Conservation (phyloP, 1,140 invertebrate species). For the Drosophila repleta region DNA sequence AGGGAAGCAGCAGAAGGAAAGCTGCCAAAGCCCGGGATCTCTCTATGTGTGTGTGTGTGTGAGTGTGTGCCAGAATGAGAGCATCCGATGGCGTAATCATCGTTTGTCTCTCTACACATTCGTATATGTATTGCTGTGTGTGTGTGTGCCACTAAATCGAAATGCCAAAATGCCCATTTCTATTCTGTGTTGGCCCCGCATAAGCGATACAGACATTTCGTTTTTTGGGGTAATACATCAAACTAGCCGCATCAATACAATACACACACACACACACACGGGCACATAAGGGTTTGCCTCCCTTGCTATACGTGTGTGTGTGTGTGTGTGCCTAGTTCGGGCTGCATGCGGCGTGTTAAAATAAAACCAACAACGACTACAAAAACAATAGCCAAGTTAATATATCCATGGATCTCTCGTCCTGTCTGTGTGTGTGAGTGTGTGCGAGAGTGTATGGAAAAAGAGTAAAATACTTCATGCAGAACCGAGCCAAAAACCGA, state of each 20-base stretch:
- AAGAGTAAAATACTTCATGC: constrained; percentile 82
- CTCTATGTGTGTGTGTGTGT: constrained; percentile 14
- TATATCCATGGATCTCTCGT: constrained; percentile 47
- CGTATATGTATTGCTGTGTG: constrained; percentile 28
- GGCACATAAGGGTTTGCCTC: constrained; percentile 16
- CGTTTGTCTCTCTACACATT: constrained; percentile 68
- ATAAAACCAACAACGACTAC: constrained; percentile 68
- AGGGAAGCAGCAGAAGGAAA: constrained; percentile 8
- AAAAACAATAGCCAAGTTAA: constrained; percentile 79
- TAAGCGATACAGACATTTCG: constrained; percentile 83
- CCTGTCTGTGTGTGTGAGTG: constrained; percentile 34
- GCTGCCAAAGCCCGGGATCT: constrained; percentile 9
- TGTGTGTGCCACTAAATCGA: constrained; percentile 77
- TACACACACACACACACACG: constrained; percentile 50
- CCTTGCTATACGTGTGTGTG: constrained; percentile 4
- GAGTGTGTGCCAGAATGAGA: constrained; percentile 64
- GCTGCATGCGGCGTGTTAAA: constrained; percentile 74
- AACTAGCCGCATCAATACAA: constrained; percentile 83
- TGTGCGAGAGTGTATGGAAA: constrained; percentile 58
- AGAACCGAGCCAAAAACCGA: constrained; percentile 72
- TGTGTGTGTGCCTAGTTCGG: constrained; percentile 45
- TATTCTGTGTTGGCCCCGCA: constrained; percentile 79
- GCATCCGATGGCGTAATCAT: constrained; percentile 79
- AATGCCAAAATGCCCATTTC: constrained; percentile 83
- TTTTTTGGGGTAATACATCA: constrained; percentile 83